These are phyloP conservation scores for Nemoura dubitans DNA, from an alignment of 2,888 invertebrate species.

Conservation along the genomic window DNA sequence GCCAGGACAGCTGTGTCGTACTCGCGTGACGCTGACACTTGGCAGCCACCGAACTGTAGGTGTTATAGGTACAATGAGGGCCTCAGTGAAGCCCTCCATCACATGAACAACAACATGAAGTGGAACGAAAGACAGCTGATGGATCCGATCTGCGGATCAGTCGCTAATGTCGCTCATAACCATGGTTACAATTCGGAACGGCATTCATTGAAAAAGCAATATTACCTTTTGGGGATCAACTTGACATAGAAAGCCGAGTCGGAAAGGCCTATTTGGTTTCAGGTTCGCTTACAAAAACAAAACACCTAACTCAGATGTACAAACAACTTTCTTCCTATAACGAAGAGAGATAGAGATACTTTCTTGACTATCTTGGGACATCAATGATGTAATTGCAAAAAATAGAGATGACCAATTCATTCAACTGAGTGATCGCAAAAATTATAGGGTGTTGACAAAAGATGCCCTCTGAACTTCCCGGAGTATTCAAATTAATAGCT, in stretches of 20 bases:
- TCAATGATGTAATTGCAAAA: constrained; percentile 7
- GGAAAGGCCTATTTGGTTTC: background rate
- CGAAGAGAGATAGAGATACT: background rate
- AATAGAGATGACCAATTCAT: constrained; percentile 7
- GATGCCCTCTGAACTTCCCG: background rate
- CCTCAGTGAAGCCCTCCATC: background rate
- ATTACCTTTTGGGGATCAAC: constrained; percentile 12
- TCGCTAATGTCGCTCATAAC: background rate
- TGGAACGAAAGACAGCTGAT: background rate
- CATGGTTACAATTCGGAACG: background rate
- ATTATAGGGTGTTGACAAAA: background rate
- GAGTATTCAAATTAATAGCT: background rate
- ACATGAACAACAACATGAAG: too few species aligned
- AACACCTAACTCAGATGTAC: background rate
- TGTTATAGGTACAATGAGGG: background rate
- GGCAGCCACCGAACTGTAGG: background rate
- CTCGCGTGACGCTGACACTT: background rate
- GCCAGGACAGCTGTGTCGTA: background rate
- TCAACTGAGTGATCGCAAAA: background rate
- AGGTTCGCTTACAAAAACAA: background rate
- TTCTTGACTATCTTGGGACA: background rate
- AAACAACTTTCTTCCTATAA: background rate
- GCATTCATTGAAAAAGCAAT: background rate
- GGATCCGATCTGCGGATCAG: background rate
- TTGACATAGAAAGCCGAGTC: background rate